These are phyloP conservation scores for Acrossocheilus fasciatus DNA, from an alignment of 2,797 vertebrate genomes.

Conservation along the genomic window DNA sequence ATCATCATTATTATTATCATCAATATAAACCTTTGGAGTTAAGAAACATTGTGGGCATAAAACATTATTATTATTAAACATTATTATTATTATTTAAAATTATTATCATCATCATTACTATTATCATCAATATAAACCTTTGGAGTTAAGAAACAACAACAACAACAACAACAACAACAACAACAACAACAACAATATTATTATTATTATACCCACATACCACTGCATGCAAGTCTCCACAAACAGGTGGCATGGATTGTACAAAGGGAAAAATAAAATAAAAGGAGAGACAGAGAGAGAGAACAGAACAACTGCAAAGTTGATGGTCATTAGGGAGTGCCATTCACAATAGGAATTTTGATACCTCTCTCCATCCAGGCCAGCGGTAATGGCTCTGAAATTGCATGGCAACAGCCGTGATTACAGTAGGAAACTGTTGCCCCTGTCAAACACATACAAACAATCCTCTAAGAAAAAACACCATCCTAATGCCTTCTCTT, in stretches of 20 bases:
- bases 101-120: no score
- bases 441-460: conserved; percentile 48
- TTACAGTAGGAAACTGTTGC: conserved; percentile 52
- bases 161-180: no score
- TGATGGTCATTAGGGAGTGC: conserved; percentile 34
- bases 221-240: background rate
- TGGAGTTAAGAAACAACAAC: no score
- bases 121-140: no score
- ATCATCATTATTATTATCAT: no score
- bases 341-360: conserved; percentile 54
- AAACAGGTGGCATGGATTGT: background rate
- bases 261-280: background rate
- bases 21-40: no score
- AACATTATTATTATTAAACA: no score
- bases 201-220: background rate
- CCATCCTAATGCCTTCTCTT: conserved; percentile 15
- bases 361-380: conserved; percentile 18
- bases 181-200: no score
- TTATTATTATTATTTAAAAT: no score
- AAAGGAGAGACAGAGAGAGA: background rate
- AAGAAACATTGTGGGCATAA: no score
- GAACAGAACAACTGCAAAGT: background rate
- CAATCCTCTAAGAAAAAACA: conserved; percentile 30
- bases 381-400: conserved; percentile 29
- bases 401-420: conserved; percentile 49